Evolutionary conservation across 2,888 invertebrate genomes (phyloP).

Genomic region (Tribolium freemani): DNA sequence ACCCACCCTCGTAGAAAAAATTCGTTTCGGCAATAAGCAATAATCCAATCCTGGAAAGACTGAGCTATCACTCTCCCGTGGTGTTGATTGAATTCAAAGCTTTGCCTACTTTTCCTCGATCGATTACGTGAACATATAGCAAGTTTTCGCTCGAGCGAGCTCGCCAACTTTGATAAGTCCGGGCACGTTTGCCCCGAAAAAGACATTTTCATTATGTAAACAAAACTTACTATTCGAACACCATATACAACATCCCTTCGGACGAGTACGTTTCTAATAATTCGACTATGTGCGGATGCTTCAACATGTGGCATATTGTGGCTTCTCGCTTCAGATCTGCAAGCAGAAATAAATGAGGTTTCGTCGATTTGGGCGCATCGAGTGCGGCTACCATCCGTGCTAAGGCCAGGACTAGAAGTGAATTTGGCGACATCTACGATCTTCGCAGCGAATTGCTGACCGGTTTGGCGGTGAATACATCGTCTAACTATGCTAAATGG

Average conservation of each 20-base stretch:
- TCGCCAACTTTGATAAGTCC: background rate
- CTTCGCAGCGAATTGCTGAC: conserved; percentile 97
- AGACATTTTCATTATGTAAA: background rate
- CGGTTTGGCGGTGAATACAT: conserved; percentile 95
- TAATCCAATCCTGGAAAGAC: background rate
- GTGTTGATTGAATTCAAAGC: background rate
- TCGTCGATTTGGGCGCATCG: background rate
- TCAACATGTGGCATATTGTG: conserved; percentile 98
- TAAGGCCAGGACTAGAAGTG: conserved; percentile 95
- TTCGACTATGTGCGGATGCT: conserved; percentile 99
- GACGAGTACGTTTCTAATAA: conserved; percentile 98
- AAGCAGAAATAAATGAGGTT: conserved; percentile 61
- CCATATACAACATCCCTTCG: conserved; percentile 99
- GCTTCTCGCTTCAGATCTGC: conserved; percentile 98
- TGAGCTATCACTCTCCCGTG: background rate
- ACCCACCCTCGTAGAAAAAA: no score
- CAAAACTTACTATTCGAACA: conserved; percentile 96
- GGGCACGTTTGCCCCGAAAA: background rate
- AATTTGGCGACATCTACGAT: conserved; percentile 98
- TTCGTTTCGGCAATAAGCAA: no score
- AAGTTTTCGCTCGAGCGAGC: background rate
- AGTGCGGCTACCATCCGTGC: conserved; percentile 84
- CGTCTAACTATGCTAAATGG: conserved; percentile 96
- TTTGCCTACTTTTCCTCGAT: background rate
- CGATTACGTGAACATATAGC: background rate